A percentile compares a stretch with the other conserved stretches of the same genome.
phyloP scores from a whole-genome alignment of 2,113 vertebrate genomes.

The Lanius collurio region DNA sequence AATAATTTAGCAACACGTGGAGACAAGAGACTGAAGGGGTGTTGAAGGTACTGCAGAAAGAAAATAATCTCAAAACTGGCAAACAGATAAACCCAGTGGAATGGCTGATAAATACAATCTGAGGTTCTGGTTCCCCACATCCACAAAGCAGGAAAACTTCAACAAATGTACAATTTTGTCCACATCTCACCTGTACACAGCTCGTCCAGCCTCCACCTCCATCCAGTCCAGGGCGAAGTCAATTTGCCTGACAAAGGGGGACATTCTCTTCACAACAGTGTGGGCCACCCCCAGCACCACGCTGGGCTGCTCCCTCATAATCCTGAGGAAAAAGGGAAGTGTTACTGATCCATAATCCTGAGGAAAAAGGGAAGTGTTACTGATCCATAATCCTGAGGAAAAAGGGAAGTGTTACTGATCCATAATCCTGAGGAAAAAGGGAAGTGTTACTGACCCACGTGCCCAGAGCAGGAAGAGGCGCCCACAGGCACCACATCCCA shows the following conservation, averaged over 20 bases:
- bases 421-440: no score
- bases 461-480: accelerated
- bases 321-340: constrained; percentile 62
- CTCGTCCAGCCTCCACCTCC: constrained; percentile 92
- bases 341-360: constrained; percentile 76
- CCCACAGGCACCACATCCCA: neutral
- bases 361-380: no score
- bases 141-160: neutral
- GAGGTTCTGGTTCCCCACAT: neutral
- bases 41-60: neutral
- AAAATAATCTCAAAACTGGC: neutral
- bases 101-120: neutral
- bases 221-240: constrained; percentile 98
- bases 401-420: no score
- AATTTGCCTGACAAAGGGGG: constrained; percentile 90
- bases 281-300: constrained; percentile 90
- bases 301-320: constrained; percentile 88
- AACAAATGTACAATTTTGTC: neutral
- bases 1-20: neutral
- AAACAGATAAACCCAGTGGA: neutral
- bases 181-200: constrained; percentile 87
- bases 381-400: constrained; percentile 88
- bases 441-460: accelerated
- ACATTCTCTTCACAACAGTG: constrained; percentile 88
- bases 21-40: neutral